Percentiles rank a stretch among this genome's conserved stretches.
phyloP scores from a whole-genome alignment of 2,888 invertebrate genomes.

The Caenorhabditis sp. region DNA sequence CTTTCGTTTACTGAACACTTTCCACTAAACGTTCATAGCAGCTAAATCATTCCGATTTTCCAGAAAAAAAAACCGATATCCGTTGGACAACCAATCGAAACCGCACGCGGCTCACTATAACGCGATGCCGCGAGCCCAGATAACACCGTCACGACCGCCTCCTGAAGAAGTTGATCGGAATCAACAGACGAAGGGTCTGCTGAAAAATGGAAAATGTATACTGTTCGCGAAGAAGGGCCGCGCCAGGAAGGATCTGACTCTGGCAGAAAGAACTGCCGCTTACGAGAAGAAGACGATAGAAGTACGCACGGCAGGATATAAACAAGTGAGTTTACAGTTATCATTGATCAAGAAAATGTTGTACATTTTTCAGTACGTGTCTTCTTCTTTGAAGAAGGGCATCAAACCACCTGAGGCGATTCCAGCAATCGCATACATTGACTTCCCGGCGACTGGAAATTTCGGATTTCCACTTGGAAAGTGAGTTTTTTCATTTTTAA shows the following conservation, averaged over 20 bases:
- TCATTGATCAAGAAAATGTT: not conserved
- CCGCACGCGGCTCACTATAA: not conserved
- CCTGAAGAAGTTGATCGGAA: not conserved
- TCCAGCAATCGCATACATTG: not conserved
- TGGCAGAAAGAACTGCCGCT: not conserved
- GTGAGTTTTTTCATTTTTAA: not conserved
- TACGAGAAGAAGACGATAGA: not conserved
- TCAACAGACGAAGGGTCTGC: not conserved
- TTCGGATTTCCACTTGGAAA: slow-evolving; percentile 23
- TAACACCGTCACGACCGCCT: not conserved
- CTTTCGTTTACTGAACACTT: not conserved
- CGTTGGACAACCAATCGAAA: too few species aligned
- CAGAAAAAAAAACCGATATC: too few species aligned
- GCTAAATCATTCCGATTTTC: too few species aligned
- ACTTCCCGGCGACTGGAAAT: not conserved
- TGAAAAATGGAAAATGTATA: not conserved
- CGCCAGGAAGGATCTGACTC: not conserved
- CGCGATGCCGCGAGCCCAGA: not conserved
- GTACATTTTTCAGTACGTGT: not conserved
- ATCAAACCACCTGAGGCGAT: not conserved
- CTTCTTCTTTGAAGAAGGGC: not conserved
- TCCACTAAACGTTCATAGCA: too few species aligned
- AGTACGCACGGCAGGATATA: not conserved
- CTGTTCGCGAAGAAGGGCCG: not conserved
- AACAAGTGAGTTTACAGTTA: not conserved